Conservation (phyloP, 2,113 vertebrate species). For the Halcyon malimbica region DNA sequence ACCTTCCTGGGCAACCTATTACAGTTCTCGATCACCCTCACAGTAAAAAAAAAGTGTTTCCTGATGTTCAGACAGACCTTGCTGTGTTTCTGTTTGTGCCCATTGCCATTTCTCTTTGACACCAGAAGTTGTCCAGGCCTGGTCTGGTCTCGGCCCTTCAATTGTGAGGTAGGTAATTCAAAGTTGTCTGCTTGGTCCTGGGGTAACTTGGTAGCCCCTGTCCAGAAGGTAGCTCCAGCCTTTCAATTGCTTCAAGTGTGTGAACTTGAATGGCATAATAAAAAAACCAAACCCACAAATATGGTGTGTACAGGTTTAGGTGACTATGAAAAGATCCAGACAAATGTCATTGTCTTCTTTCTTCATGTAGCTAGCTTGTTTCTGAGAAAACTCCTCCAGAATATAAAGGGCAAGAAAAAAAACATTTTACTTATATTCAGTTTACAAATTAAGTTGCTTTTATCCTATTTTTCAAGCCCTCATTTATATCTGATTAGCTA, state of each 20-base stretch:
- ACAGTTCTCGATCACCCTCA: neutral
- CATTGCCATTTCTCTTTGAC: neutral
- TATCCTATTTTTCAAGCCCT: slow-evolving; percentile 30
- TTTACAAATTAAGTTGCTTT: slow-evolving; percentile 25
- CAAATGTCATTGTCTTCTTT: slow-evolving; percentile 6
- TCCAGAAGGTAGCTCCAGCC: neutral
- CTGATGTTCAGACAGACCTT: neutral
- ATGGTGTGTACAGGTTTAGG: neutral
- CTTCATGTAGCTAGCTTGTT: neutral
- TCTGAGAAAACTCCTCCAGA: slow-evolving; percentile 8
- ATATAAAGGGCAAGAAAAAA: slow-evolving; percentile 36
- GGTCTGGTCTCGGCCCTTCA: neutral
- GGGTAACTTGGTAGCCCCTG: neutral
- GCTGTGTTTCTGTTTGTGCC: neutral
- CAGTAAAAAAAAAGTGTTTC: neutral
- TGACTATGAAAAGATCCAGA: neutral
- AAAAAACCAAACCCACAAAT: neutral
- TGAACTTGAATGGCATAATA: neutral
- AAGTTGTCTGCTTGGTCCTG: neutral
- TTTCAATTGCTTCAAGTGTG: neutral
- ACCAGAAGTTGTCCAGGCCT: neutral
- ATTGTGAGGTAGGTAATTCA: neutral
- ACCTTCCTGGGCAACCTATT: neutral
- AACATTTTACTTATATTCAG: neutral
- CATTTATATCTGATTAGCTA: slow-evolving; percentile 24